These are phyloP conservation scores for Setophaga coronata DNA, from an alignment of 2,113 vertebrate species.

Conservation along the genomic window DNA sequence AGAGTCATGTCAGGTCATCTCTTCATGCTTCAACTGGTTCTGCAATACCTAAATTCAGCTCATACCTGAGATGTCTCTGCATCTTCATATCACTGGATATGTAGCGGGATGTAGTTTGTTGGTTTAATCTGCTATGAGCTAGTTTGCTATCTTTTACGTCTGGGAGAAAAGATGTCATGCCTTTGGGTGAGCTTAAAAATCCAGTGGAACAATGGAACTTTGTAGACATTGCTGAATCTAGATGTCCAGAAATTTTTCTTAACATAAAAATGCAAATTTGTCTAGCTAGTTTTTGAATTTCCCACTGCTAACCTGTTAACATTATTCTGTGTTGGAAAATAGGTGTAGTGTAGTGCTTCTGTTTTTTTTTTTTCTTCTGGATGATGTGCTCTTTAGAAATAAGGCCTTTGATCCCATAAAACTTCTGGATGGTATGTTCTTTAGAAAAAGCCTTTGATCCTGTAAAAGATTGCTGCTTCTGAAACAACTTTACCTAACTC, in stretches of 20 bases:
- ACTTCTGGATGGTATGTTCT: not conserved
- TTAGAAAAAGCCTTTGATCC: not conserved
- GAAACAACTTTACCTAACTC: not conserved
- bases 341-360: not conserved
- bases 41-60: not conserved
- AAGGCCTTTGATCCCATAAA: not conserved
- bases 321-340: not conserved
- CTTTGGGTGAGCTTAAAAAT: not conserved
- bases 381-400: not conserved
- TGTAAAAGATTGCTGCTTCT: not conserved
- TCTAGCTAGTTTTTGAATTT: not conserved
- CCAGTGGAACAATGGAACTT: not conserved
- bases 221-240: accelerated
- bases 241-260: not conserved
- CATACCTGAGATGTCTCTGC: not conserved
- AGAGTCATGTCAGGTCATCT: not conserved
- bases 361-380: accelerated
- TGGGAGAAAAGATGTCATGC: not conserved
- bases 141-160: not conserved
- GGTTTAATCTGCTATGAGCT: not conserved
- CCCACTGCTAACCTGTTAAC: not conserved
- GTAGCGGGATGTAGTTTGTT: not conserved
- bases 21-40: not conserved
- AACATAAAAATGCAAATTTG: not conserved
- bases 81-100: not conserved